A percentile compares a stretch with the other conserved stretches of the same genome.
These are phyloP conservation scores for Hippopotamyrus pictus DNA, from an alignment of 2,797 vertebrate genomes.

Conservation along the genomic window DNA sequence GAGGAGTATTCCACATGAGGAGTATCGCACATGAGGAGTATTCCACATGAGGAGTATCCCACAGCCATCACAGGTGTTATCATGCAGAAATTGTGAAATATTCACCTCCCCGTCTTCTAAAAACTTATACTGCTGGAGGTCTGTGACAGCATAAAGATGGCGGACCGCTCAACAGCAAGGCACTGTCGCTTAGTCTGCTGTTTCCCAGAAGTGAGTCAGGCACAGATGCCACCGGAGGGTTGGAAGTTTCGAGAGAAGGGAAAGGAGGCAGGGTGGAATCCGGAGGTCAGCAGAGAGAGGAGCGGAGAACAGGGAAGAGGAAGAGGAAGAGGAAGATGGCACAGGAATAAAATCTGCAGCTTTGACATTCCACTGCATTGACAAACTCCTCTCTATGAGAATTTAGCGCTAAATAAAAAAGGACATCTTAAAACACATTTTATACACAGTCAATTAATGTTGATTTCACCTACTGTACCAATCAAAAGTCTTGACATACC, in stretches of 20 bases:
- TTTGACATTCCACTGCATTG: background rate
- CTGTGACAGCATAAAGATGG: conserved; percentile 99
- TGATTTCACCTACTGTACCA: background rate
- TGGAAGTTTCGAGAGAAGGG: background rate
- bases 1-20: too few species aligned
- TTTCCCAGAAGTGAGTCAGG: conserved; percentile 59
- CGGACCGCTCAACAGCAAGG: conserved; percentile 92
- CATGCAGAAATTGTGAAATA: background rate
- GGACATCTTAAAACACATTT: background rate
- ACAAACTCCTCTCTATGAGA: background rate
- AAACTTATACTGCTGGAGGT: conserved; percentile 97
- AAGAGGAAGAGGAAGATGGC: background rate
- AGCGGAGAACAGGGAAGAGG: background rate
- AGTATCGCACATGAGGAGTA: too few species aligned
- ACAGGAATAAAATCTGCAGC: background rate
- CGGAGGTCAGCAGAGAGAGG: background rate
- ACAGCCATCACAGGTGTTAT: background rate
- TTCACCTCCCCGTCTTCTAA: conserved; percentile 85
- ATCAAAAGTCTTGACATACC: background rate
- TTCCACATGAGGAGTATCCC: background rate
- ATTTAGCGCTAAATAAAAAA: background rate
- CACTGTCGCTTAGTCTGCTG: conserved; percentile 82
- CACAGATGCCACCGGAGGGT: conserved; percentile 48
- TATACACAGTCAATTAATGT: background rate
- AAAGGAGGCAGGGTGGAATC: background rate